Evolutionary conservation across 2,797 vertebrate genomes (phyloP).

Genomic region (Carapus acus): DNA sequence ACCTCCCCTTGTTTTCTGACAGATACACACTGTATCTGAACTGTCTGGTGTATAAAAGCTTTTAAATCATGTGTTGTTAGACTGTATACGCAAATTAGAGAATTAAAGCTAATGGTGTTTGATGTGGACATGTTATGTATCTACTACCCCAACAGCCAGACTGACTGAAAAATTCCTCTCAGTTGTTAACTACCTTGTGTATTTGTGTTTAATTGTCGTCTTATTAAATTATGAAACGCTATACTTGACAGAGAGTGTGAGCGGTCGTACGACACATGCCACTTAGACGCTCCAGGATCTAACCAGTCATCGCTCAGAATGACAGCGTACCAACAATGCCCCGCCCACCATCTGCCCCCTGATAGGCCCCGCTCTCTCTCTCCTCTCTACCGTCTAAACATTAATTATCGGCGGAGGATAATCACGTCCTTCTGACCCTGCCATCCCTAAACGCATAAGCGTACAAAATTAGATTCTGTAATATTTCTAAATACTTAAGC

Average conservation of each 20-base stretch:
- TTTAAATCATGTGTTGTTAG: too few species aligned
- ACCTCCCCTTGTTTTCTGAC: too few species aligned
- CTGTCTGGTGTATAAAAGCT: too few species aligned
- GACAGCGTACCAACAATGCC: constrained; percentile 36
- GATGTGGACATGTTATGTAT: too few species aligned
- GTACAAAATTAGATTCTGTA: neutral
- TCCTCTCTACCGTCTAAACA: constrained; percentile 21
- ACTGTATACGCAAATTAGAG: too few species aligned
- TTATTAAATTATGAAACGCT: too few species aligned
- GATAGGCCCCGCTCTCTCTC: constrained; percentile 52
- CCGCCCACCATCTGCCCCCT: constrained; percentile 57
- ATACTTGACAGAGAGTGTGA: constrained; percentile 47
- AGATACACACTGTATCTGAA: too few species aligned
- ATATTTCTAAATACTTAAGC: neutral
- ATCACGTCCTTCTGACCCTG: constrained; percentile 2
- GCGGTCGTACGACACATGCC: constrained; percentile 49
- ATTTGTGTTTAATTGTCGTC: too few species aligned
- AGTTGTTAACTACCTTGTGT: too few species aligned
- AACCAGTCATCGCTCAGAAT: constrained; percentile 56
- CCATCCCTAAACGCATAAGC: neutral
- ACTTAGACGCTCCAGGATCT: constrained; percentile 10
- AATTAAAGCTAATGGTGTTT: too few species aligned
- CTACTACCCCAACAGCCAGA: too few species aligned
- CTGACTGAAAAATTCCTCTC: too few species aligned
- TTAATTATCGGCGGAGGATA: constrained; percentile 28